phyloP scores from a whole-genome alignment of 2,113 vertebrate genomes.

The Monopterus albus region DNA sequence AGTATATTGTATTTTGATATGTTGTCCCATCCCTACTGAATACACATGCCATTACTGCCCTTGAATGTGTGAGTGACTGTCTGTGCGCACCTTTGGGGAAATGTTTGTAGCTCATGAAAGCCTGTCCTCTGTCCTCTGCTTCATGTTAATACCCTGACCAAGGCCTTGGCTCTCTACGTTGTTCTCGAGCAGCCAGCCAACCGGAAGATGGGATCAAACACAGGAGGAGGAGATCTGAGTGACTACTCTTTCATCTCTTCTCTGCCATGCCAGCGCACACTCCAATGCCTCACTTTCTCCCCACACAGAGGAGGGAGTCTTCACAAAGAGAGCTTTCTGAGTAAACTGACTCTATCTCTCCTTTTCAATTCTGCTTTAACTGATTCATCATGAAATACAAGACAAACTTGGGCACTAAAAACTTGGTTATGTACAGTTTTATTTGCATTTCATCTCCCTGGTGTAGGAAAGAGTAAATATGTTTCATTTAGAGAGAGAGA shows the following conservation, averaged over 20 bases:
- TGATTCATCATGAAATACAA: constrained; percentile 50
- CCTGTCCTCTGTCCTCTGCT: constrained; percentile 53
- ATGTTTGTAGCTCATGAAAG: constrained; percentile 50
- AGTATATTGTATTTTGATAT: too few species aligned
- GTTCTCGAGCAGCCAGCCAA: constrained; percentile 49
- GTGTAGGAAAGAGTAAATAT: constrained; percentile 46
- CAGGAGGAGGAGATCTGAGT: constrained; percentile 69
- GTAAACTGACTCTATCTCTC: constrained; percentile 28
- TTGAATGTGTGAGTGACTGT: constrained; percentile 4
- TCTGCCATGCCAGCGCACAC: constrained; percentile 52
- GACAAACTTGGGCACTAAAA: too few species aligned
- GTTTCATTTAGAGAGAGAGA: too few species aligned
- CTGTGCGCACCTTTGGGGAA: constrained; percentile 7
- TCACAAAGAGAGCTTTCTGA: constrained; percentile 59
- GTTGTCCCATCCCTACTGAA: too few species aligned
- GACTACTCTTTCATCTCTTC: constrained; percentile 74
- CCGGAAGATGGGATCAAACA: constrained; percentile 75
- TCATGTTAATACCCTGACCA: constrained; percentile 64
- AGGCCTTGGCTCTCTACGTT: constrained; percentile 35
- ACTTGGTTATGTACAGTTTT: constrained; percentile 34
- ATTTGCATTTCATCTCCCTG: constrained; percentile 30
- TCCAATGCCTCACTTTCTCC: constrained; percentile 61
- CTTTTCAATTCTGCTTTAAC: constrained; percentile 57
- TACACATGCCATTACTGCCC: neutral
- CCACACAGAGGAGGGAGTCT: constrained; percentile 49